Percentiles rank a stretch among this genome's conserved stretches.
Conservation (phyloP, 2,888 invertebrate genomes). For the Hymenopus coronatus region DNA sequence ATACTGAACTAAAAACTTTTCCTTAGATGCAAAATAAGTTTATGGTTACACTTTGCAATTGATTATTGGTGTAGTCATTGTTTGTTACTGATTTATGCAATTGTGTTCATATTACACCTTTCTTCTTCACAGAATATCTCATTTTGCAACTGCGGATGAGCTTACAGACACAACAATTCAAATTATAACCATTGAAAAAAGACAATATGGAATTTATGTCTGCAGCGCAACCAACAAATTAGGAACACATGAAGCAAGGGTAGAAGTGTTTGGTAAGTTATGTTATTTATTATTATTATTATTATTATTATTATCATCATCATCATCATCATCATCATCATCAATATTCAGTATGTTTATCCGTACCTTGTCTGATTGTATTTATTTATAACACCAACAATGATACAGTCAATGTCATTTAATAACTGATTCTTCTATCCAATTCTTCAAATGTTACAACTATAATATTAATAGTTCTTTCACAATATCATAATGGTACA, state of each 20-base stretch:
- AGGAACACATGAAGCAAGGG: constrained; percentile 73
- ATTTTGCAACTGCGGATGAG: constrained; percentile 88
- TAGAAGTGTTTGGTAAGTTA: constrained; percentile 77
- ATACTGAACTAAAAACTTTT: too few relatives aligned
- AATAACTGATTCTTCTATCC: too few relatives aligned
- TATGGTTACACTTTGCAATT: neutral
- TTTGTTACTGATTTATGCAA: neutral
- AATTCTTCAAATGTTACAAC: too few relatives aligned
- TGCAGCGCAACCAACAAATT: constrained; percentile 89
- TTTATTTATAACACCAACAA: too few relatives aligned
- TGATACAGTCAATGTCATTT: too few relatives aligned
- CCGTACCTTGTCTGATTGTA: too few relatives aligned
- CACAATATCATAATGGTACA: too few relatives aligned
- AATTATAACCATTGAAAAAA: constrained; percentile 86
- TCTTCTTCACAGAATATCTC: constrained; percentile 66
- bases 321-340: too few relatives aligned
- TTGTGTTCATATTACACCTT: neutral
- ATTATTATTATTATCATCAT: too few relatives aligned
- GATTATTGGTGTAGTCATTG: neutral
- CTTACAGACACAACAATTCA: constrained; percentile 87
- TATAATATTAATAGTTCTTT: too few relatives aligned
- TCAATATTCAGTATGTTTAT: too few relatives aligned
- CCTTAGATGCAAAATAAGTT: neutral
- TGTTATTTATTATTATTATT: neutral
- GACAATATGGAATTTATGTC: constrained; percentile 80